phyloP scores from a whole-genome alignment of 2,888 invertebrate genomes.

The Boloria selene region DNA sequence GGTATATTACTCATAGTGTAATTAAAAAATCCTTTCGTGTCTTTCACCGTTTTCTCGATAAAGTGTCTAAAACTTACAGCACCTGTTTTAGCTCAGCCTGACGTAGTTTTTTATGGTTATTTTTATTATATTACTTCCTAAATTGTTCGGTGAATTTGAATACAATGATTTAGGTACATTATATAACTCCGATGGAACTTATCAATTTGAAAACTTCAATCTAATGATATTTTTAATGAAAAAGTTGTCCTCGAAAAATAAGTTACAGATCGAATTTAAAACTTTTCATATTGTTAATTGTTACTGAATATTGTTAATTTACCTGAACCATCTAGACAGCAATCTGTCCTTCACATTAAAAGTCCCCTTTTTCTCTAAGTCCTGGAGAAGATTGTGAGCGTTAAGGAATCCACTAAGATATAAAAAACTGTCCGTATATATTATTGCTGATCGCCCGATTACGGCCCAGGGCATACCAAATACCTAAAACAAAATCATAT shows the following conservation, averaged over 20 bases:
- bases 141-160: no score
- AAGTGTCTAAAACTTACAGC: no score
- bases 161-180: no score
- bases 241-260: background rate
- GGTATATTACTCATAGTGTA: no score
- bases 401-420: slow-evolving; percentile 83
- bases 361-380: slow-evolving; percentile 74
- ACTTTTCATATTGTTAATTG: background rate
- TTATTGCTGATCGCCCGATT: slow-evolving; percentile 82
- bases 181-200: no score
- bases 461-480: slow-evolving; percentile 83
- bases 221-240: background rate
- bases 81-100: no score
- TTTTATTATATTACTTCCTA: no score
- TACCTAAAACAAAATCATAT: slow-evolving; percentile 53
- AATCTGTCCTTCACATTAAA: slow-evolving; percentile 77
- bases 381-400: slow-evolving; percentile 77
- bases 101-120: no score
- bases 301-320: background rate
- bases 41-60: no score
- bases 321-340: slow-evolving; percentile 80
- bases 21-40: no score
- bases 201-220: no score
- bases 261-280: no score
- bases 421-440: slow-evolving; percentile 84